These are phyloP conservation scores for Heliothis subflexa DNA, from an alignment of 1,140 invertebrate species.

Conservation along the genomic window DNA sequence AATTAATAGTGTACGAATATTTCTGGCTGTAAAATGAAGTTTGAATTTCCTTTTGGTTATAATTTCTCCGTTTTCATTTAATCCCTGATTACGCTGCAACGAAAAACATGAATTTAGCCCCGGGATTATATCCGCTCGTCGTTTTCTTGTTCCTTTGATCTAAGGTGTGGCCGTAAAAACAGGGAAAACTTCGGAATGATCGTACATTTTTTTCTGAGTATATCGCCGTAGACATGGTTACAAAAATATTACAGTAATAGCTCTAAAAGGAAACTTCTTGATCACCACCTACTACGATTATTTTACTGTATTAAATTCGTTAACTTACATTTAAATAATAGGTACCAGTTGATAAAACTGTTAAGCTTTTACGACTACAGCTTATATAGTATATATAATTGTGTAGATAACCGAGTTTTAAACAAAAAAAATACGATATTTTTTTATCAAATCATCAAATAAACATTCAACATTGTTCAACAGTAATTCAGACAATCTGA, in stretches of 20 bases:
- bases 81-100: conserved; percentile 48
- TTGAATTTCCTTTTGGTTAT: conserved; percentile 38
- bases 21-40: not conserved
- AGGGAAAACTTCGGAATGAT: not conserved
- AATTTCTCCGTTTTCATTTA: conserved; percentile 42
- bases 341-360: too few species aligned
- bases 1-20: conserved; percentile 22
- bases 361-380: too few species aligned
- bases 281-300: too few species aligned
- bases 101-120: conserved; percentile 36
- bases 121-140: conserved; percentile 47
- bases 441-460: too few species aligned
- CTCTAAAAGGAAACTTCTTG: too few species aligned
- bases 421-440: too few species aligned
- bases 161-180: conserved; percentile 2
- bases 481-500: too few species aligned
- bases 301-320: too few species aligned
- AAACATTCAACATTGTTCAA: too few species aligned
- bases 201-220: not conserved
- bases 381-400: too few species aligned
- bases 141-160: conserved; percentile 43
- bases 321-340: too few species aligned
- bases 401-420: too few species aligned
- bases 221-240: not conserved
- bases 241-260: not conserved